Percentiles rank a stretch among this genome's conserved stretches.
Evolutionary conservation across 2,797 vertebrate genomes (phyloP).

Genomic region (Fistularia commersonii): DNA sequence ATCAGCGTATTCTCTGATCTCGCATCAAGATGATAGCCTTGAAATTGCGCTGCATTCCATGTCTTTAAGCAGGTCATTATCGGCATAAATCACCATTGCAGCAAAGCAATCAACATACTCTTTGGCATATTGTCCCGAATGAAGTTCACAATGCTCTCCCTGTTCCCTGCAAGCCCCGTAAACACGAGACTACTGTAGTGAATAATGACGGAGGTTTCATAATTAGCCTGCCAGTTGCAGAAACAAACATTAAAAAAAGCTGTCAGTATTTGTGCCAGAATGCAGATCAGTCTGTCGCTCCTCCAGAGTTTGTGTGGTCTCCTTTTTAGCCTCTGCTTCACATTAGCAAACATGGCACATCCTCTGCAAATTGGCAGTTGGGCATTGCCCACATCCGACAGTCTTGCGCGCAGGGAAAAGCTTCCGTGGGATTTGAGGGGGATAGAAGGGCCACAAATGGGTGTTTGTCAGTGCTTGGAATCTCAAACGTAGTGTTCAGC

Average conservation of each 20-base stretch:
- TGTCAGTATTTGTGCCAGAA: slow-evolving; percentile 42
- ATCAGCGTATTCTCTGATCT: slow-evolving; percentile 62
- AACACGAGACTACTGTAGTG: slow-evolving; percentile 36
- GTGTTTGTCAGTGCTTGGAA: slow-evolving; percentile 70
- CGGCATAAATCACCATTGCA: slow-evolving; percentile 51
- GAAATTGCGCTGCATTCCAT: slow-evolving; percentile 58
- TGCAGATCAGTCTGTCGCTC: slow-evolving; percentile 52
- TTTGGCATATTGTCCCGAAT: slow-evolving; percentile 25
- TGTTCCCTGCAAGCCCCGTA: slow-evolving; percentile 32
- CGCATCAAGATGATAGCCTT: slow-evolving; percentile 62
- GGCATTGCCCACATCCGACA: slow-evolving; percentile 71
- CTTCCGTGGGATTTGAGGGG: slow-evolving; percentile 65
- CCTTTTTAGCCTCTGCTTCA: slow-evolving; percentile 65
- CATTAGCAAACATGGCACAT: slow-evolving; percentile 76
- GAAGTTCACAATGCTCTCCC: slow-evolving; percentile 25
- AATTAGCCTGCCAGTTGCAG: slow-evolving; percentile 51
- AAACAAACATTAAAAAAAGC: slow-evolving; percentile 34
- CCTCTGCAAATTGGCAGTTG: slow-evolving; percentile 75
- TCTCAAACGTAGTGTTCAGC: slow-evolving; percentile 58
- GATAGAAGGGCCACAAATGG: slow-evolving; percentile 68
- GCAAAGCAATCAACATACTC: slow-evolving; percentile 35
- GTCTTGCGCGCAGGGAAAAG: slow-evolving; percentile 57
- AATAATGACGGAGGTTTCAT: slow-evolving; percentile 53
- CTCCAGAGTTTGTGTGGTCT: slow-evolving; percentile 71
- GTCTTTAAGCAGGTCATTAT: slow-evolving; percentile 58